Base-by-base conservation (phyloP, 2,113 vertebrate species). In the Labeo catla region DNA sequence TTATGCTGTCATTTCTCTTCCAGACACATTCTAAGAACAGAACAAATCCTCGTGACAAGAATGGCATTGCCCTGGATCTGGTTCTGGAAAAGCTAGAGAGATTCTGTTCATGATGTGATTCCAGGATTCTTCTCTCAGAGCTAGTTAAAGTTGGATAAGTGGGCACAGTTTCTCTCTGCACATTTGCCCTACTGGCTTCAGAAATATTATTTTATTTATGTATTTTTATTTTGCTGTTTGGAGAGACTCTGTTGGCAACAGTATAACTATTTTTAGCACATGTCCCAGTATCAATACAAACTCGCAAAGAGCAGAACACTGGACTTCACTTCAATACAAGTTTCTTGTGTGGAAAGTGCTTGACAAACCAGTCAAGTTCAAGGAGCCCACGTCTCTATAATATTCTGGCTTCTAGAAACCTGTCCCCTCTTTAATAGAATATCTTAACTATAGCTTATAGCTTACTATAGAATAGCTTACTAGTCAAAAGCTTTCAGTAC, bases 141-240 rank as follows among this genome's bases (percentile, higher is more conserved):
- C 84, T 83, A 52, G 82, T 79, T 82, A 86, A 84, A 54, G n/a
- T 79, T 90, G 88, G 87, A 87, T 92, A 80, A 80, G 77, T 63
- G 54, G n/a, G 91, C 88, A 89, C 90, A 90, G 86, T 86, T 82
- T 84, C 73, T 61, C 8, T 86, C 89, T 4, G 89, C 92, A 93
- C 94, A 93, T 95, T 93, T 94, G 93, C 89, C 89, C 87, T 87
- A 80, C 90, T 93, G 94, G 93, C 90, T 92, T 90, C 93, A 94
- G 93, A 93, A 93, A 92, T 89, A 89, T 90, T 90, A 7, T n/a
- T 47, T 10, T 73, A 15, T 54, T 54, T 54, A 54, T 54, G 2
- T 49, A 49, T 15, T 52, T 52, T 11, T 76, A 8, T 76, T 50
- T 49, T 76, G n/a, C 45, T 49, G 72, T 76, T 76, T 49, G 72